A percentile compares a stretch with the other conserved stretches of the same genome.
These are phyloP conservation scores for Cyprinodon diabolis DNA, from an alignment of 2,797 vertebrate genomes.

Conservation along the genomic window DNA sequence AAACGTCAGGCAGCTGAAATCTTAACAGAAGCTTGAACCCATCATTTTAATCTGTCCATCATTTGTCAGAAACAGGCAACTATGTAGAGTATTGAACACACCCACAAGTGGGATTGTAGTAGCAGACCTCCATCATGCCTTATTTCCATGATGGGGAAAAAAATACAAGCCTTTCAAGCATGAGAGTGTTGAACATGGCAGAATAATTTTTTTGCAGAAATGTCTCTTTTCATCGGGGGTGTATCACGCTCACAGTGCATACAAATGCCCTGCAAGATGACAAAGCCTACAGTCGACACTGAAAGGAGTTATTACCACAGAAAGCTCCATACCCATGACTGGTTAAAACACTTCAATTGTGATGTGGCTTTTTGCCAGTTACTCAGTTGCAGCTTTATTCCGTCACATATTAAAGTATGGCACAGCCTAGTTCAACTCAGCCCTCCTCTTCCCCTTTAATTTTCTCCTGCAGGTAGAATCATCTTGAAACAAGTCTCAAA, in stretches of 20 bases:
- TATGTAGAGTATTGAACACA: slow-evolving; percentile 1
- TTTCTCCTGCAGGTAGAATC: neutral
- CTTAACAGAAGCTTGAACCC: neutral
- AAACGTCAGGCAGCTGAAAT: neutral
- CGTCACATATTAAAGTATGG: neutral
- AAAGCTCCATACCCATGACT: no score
- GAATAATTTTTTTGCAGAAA: neutral
- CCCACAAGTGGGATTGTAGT: neutral
- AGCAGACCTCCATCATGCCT: neutral
- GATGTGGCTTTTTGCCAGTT: neutral
- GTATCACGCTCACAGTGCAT: neutral
- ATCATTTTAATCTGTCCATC: slow-evolving; percentile 14
- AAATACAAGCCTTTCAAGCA: neutral
- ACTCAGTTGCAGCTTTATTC: neutral
- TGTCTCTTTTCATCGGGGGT: neutral
- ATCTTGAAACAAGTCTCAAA: neutral
- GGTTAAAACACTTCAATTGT: neutral
- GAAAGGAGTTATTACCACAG: neutral
- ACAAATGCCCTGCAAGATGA: neutral
- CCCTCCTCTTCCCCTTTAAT: neutral
- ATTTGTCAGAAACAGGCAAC: slow-evolving; percentile 1
- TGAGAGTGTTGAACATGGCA: neutral
- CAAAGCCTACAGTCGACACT: neutral
- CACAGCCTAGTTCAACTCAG: neutral
- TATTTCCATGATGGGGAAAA: neutral